Percentiles rank a stretch among this genome's conserved stretches.
Conservation (phyloP, 2,797 vertebrate genomes). For the Spea hammondii region DNA sequence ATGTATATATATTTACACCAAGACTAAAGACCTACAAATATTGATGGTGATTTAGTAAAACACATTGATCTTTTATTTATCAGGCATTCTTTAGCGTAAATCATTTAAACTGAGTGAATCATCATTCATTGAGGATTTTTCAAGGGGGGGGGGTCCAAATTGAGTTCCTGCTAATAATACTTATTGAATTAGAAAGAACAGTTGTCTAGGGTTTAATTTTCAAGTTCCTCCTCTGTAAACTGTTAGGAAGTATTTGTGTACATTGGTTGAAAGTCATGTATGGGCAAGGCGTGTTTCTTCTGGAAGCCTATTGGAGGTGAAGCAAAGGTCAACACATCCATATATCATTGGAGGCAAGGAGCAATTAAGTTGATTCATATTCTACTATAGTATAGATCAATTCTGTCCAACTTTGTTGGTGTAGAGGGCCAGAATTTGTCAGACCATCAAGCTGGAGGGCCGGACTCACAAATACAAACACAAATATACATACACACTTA, state of each 20-base stretch:
- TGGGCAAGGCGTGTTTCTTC: background rate
- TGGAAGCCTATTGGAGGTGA: background rate
- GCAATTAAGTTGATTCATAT: background rate
- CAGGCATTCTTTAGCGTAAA: too few relatives aligned
- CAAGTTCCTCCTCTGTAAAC: background rate
- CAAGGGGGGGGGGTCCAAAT: background rate
- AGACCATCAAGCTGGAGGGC: too few relatives aligned
- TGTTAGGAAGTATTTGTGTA: background rate
- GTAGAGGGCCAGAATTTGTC: too few relatives aligned
- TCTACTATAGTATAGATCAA: too few relatives aligned
- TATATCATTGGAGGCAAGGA: background rate
- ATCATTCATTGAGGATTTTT: background rate
- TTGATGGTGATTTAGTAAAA: too few relatives aligned
- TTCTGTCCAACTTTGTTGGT: too few relatives aligned
- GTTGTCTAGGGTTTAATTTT: background rate
- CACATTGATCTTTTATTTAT: too few relatives aligned
- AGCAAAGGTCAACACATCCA: background rate
- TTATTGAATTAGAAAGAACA: background rate
- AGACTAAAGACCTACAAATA: too few relatives aligned
- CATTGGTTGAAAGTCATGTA: background rate
- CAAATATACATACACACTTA: too few relatives aligned
- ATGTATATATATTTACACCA: background rate
- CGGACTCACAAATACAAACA: too few relatives aligned
- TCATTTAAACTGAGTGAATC: too few relatives aligned
- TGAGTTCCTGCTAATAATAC: background rate